Conservation (phyloP, 2,113 vertebrate genomes). For the Gavia stellata region DNA sequence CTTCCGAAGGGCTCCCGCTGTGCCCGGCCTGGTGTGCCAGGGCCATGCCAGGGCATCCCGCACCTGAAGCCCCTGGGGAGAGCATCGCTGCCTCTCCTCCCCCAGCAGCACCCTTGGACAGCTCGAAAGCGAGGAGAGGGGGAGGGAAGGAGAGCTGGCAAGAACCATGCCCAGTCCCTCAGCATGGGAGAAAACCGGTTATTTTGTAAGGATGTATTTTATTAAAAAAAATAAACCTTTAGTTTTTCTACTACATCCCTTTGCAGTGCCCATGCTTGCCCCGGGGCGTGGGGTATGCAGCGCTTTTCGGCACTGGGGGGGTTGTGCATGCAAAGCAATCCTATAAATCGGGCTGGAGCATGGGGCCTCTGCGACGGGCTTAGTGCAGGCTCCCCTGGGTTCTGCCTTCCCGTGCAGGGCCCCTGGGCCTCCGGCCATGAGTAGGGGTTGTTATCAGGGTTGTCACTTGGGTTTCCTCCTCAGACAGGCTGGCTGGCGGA, state of each 20-base stretch:
- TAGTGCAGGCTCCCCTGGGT: not conserved
- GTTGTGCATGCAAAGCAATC: not conserved
- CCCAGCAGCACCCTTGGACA: not conserved
- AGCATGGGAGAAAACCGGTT: not conserved
- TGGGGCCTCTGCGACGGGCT: fast-evolving
- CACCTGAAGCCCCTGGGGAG: not conserved
- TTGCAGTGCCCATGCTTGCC: not conserved
- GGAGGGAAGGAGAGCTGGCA: not conserved
- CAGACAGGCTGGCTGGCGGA: not conserved
- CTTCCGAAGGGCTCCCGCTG: not conserved
- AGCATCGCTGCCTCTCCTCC: not conserved
- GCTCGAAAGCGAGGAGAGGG: not conserved
- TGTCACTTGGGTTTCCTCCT: slow-evolving; percentile 42
- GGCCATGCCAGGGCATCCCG: fast-evolving
- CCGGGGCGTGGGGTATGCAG: fast-evolving
- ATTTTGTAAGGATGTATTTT: slow-evolving; percentile 58
- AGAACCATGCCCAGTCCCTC: not conserved
- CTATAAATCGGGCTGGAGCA: not conserved
- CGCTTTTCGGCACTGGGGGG: not conserved
- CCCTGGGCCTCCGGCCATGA: not conserved
- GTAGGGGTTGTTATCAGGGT: not conserved
- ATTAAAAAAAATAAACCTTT: slow-evolving; percentile 44
- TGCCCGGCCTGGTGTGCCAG: not conserved
- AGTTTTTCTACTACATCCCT: slow-evolving; percentile 56
- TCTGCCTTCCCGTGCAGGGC: not conserved